Evolutionary conservation across 2,797 vertebrate species (phyloP), one percentile per base, ranked within the genome.

Genomic region (Alcedo atthis): DNA sequence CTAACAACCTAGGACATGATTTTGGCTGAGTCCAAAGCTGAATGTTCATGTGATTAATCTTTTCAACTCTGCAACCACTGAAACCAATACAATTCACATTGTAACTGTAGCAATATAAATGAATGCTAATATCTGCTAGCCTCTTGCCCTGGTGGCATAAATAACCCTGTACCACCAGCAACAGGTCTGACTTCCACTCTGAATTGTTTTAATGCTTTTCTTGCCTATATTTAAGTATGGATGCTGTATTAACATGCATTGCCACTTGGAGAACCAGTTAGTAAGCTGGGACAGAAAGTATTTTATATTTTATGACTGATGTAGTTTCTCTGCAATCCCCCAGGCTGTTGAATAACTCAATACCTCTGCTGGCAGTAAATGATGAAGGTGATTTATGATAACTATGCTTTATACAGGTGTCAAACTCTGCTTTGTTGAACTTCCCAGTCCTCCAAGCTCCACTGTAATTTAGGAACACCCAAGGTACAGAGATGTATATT

Each of bases 361-460:
- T 92, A 89, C 4, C 4, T 85, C 85, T 92, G 74, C 85, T 81
- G 61, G 82, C 66, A 95, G 82, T 92, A 96, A 87, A 64, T 75
- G 62, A 87, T 93, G 92, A 92, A 70, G 55, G 5, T 68, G 92
- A 91, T 94, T 94, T 93, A 92, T 92, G 64, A 22, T 85, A 89
- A 87, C 70, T 71, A 19, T 87, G 81, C 87, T 94, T 95, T 90
- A 53, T 83, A 89, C 61, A 94, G 83, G 74, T 95, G 89, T 95
- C 92, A 93, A 90, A 90, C 81, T 89, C 71, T 89, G 54, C 37
- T 90, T 89, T 91, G 58, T 77, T 95, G 81, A 88, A 80, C 71
- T 92, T 92, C 85, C 83, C 66, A 30, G 90, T 93, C 63, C 67
- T 83, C 35, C 57, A 82, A 81, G 51, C 57, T 95, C 62, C 74